Percentiles rank a stretch among this genome's conserved stretches.
Conservation (phyloP, 2,888 invertebrate species). For the Vanessa cardui region DNA sequence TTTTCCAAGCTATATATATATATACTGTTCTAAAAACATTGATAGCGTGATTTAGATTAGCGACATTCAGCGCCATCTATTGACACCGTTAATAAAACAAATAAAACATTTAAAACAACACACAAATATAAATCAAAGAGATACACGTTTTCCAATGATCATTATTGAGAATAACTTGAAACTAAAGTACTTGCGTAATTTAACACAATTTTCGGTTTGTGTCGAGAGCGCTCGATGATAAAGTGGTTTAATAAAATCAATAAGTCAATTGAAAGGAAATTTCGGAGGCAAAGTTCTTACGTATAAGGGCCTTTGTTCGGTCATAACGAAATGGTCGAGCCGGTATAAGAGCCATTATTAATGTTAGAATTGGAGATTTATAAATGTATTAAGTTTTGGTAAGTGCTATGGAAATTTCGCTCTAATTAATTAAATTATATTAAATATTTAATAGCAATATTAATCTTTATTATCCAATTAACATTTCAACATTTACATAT, state of each 20-base stretch:
- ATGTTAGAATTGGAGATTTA: conserved; percentile 18
- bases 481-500: no score
- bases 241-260: conserved; percentile 37
- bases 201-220: conserved; percentile 4
- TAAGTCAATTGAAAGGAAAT: conserved; percentile 37
- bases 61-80: no score
- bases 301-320: conserved; percentile 28
- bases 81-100: no score
- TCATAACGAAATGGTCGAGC: conserved; percentile 23
- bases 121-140: not conserved
- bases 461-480: not conserved
- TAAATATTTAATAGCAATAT: not conserved
- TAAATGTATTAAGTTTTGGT: conserved; percentile 18
- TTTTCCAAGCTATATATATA: no score
- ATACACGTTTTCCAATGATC: not conserved
- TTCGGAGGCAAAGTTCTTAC: conserved; percentile 28
- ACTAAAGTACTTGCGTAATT: not conserved
- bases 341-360: conserved; percentile 28
- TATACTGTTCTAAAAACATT: no score
- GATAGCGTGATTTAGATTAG: no score
- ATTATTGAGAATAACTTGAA: not conserved
- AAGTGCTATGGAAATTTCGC: conserved; percentile 9
- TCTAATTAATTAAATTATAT: conserved; percentile 1
- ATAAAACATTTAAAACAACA: no score
- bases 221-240: conserved; percentile 18